Conservation (phyloP, 2,113 vertebrate species). For the Ptilonorhynchus violaceus region DNA sequence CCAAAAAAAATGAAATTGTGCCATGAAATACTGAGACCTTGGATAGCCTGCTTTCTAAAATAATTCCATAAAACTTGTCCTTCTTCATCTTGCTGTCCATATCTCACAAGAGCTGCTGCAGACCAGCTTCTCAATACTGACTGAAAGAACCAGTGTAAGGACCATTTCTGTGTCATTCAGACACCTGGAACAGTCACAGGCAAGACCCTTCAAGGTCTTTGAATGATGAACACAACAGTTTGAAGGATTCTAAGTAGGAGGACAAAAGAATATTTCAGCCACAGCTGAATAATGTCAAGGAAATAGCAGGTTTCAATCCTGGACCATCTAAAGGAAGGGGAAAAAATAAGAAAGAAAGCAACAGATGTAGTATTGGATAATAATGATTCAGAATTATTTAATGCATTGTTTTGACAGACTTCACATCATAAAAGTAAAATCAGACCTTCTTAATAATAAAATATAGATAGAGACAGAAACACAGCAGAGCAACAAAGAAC, state of each 20-base stretch:
- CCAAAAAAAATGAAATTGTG: neutral
- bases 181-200: neutral
- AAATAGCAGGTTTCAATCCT: constrained; percentile 23
- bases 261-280: neutral
- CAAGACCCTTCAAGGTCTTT: neutral
- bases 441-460: constrained; percentile 71
- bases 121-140: neutral
- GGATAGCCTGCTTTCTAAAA: neutral
- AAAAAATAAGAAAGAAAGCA: neutral
- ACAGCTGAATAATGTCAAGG: neutral
- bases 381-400: constrained; percentile 69
- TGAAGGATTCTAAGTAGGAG: neutral
- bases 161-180: neutral
- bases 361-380: constrained; percentile 53
- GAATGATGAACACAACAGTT: neutral
- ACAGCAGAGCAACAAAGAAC: constrained; percentile 58
- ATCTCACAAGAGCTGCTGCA: accelerated
- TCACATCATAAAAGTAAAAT: constrained; percentile 68
- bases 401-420: constrained; percentile 77
- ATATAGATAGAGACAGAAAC: constrained; percentile 64
- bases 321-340: neutral
- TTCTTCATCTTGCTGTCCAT: neutral
- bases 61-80: neutral
- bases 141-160: neutral
- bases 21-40: neutral